Evolutionary conservation across 2,797 vertebrate species (phyloP).

Genomic region (Lagorchestes hirsutus): DNA sequence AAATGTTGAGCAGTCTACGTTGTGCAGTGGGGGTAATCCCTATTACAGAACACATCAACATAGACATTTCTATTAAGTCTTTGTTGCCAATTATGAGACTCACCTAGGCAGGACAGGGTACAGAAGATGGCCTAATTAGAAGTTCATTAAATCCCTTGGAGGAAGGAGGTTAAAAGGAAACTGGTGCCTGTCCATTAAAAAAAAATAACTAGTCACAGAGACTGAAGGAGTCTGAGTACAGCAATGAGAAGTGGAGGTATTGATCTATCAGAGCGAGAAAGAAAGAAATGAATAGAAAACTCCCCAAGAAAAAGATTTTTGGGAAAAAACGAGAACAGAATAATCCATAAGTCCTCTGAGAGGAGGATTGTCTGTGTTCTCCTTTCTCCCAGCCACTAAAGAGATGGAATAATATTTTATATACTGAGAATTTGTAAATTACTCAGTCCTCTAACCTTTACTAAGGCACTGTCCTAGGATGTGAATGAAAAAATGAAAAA

Average conservation of each 20-base stretch:
- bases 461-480: background rate
- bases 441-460: background rate
- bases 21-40: slow-evolving; percentile 49
- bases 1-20: slow-evolving; percentile 67
- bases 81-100: slow-evolving; percentile 46
- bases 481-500: background rate
- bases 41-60: slow-evolving; percentile 50
- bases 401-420: background rate
- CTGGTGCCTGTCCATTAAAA: slow-evolving; percentile 4
- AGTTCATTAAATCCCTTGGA: slow-evolving; percentile 57
- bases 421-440: background rate
- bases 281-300: background rate
- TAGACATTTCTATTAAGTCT: slow-evolving; percentile 46
- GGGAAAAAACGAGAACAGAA: background rate
- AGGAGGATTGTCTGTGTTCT: background rate
- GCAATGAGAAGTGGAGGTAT: background rate
- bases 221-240: slow-evolving; percentile 27
- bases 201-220: slow-evolving; percentile 19
- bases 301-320: background rate
- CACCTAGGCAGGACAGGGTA: background rate
- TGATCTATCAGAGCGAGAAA: background rate
- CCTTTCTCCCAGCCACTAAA: background rate
- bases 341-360: background rate
- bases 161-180: slow-evolving; percentile 48
- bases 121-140: slow-evolving; percentile 43